Evolutionary conservation across 2,113 vertebrate genomes (phyloP).

Genomic region (Illadopsis cleaveri): DNA sequence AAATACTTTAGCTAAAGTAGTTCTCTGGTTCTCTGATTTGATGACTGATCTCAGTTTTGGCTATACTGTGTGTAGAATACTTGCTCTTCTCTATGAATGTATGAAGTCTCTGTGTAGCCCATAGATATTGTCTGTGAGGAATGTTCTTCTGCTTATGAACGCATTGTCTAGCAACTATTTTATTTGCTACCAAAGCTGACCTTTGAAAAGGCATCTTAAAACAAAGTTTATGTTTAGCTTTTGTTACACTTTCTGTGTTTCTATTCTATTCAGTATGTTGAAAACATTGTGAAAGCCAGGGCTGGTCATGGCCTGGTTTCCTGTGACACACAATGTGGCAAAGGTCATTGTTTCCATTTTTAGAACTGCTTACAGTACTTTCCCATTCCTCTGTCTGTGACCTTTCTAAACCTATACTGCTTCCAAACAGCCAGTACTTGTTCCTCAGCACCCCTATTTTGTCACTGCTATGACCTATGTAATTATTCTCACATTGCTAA

Average conservation of each 20-base stretch:
- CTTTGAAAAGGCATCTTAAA: neutral
- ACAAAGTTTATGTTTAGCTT: neutral
- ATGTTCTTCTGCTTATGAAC: neutral
- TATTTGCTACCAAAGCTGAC: neutral
- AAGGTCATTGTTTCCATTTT: constrained; percentile 28
- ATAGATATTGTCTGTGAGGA: neutral
- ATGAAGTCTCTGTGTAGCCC: neutral
- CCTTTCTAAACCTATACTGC: neutral
- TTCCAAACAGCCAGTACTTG: neutral
- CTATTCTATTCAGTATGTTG: neutral
- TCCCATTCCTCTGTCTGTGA: constrained; percentile 26
- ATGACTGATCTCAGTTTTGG: neutral
- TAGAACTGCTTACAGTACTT: constrained; percentile 45
- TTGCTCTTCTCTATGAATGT: neutral
- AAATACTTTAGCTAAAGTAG: neutral
- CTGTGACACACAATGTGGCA: constrained; percentile 9
- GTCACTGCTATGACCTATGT: neutral
- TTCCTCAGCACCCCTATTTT: neutral
- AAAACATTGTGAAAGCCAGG: constrained; percentile 13
- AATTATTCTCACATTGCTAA: neutral
- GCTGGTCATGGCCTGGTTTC: neutral
- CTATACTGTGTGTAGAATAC: neutral
- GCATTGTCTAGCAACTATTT: neutral
- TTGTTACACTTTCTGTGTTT: neutral
- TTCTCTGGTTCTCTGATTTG: neutral